Percentiles rank a stretch among this genome's conserved stretches.
Conservation (phyloP, 2,888 invertebrate species). For the Drosophila ezoana region DNA sequence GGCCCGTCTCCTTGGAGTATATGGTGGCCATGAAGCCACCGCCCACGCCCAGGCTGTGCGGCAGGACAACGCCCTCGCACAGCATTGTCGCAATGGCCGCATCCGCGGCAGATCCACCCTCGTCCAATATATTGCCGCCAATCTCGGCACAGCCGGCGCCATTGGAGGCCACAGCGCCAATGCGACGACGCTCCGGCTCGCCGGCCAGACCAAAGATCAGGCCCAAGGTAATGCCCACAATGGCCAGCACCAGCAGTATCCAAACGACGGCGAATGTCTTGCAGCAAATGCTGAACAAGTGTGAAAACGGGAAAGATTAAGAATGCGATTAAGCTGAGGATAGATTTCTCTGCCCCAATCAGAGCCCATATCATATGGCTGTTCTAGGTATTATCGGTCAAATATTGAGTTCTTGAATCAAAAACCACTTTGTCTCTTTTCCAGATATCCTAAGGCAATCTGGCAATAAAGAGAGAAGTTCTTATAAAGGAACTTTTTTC, state of each 20-base stretch:
- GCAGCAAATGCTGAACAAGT: conserved; percentile 26
- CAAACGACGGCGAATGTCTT: conserved; percentile 69
- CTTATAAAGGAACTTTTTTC: too few species aligned
- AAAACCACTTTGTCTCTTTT: too few species aligned
- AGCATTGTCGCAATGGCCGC: conserved; percentile 94
- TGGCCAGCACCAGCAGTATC: conserved; percentile 68
- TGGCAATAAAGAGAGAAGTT: too few species aligned
- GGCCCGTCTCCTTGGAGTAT: conserved; percentile 88
- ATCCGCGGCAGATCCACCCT: conserved; percentile 92
- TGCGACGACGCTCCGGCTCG: conserved; percentile 41
- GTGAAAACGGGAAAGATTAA: neutral
- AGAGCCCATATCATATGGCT: too few species aligned
- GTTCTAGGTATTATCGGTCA: too few species aligned
- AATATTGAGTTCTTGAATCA: too few species aligned
- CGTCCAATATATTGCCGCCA: conserved; percentile 89
- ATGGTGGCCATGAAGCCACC: conserved; percentile 95
- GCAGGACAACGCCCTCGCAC: conserved; percentile 93
- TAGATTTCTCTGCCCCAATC: too few species aligned
- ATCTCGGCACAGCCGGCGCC: conserved; percentile 90
- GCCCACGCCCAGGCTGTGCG: conserved; percentile 94
- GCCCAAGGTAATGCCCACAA: conserved; percentile 69
- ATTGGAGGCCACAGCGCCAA: conserved; percentile 89
- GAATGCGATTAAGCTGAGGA: too few species aligned
- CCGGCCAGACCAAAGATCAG: conserved; percentile 66
- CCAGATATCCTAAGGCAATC: too few species aligned